Evolutionary conservation across 1,140 invertebrate genomes (phyloP), one percentile per base, ranked within the genome.

Genomic region (Atta colombica): DNA sequence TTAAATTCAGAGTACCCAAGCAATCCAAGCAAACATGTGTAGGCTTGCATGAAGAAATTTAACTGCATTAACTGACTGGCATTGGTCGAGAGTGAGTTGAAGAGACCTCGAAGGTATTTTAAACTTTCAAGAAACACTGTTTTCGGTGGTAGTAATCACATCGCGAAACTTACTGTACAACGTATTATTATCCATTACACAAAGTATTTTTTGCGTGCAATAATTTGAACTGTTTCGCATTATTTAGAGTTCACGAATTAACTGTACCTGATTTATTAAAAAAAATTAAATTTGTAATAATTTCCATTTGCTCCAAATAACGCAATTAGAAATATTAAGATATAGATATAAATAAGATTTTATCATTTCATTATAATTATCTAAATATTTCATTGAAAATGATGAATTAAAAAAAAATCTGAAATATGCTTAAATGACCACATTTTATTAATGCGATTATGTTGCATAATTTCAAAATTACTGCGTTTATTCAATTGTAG

Each of bases 51-150:
- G 14, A 69, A 69, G 88, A 35, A 82, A 90, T 39, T 90, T 25
- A 25, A 25, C 25, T 88, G 71, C n/a, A 72, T 65, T 86, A 90
- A 90, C 81, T 58, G 65, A 86, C 63, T 53, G 60, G 60, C 25
- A 82, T 51, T 53, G 35, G 81, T 16, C 65, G 65, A 72, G 81
- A 77, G 39, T 74, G 51, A 85, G 55, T 61, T 21, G 21, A 21
- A 21, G 21, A 21, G 21, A 65, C 61, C 85, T 91, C 58, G 72
- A 63, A 91, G 84, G 87, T 69, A 88, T 87, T 88, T 91, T 90
- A 80, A 88, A 88, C 60, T 90, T 91, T 78, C 60, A 88, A 49
- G 75, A 51, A 86, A 53, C 49, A 58, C 58, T 68, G 84, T 77
- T 61, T 84, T 71, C 65, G 69, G 80, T 65, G 61, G 49, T 35